phyloP scores from a whole-genome alignment of 1,140 invertebrate species.

The Eulimnadia texana region DNA sequence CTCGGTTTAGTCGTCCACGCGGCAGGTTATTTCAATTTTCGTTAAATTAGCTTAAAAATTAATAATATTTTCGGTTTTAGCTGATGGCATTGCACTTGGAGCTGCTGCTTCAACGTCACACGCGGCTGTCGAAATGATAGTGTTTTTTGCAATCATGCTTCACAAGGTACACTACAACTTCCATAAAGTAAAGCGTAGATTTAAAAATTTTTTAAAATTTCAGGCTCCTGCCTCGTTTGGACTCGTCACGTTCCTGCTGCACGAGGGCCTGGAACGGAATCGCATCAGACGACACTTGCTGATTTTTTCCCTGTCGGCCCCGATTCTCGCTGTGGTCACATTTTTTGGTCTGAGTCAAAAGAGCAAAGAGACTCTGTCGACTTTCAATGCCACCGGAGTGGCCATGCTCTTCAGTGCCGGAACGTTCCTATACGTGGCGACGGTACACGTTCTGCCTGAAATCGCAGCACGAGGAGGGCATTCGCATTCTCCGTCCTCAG shows the following conservation, averaged over 20 bases:
- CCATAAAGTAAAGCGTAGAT: neutral
- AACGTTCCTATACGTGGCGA: slow-evolving; percentile 96
- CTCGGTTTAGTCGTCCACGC: slow-evolving; percentile 94
- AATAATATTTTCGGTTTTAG: slow-evolving; percentile 31
- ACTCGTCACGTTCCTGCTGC: slow-evolving; percentile 87
- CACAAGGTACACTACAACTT: slow-evolving; percentile 57
- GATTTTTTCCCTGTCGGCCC: slow-evolving; percentile 88
- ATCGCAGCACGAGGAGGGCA: slow-evolving; percentile 42
- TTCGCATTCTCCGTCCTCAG: slow-evolving; percentile 33
- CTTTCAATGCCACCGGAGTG: slow-evolving; percentile 81
- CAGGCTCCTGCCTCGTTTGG: slow-evolving; percentile 95
- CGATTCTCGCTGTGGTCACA: slow-evolving; percentile 74
- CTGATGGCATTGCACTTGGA: slow-evolving; percentile 91
- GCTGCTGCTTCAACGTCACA: slow-evolving; percentile 89
- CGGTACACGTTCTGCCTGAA: slow-evolving; percentile 94
- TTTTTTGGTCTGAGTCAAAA: slow-evolving; percentile 83
- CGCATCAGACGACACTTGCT: slow-evolving; percentile 76
- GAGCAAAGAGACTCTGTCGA: slow-evolving; percentile 53
- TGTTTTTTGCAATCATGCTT: slow-evolving; percentile 96
- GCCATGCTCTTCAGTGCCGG: slow-evolving; percentile 98
- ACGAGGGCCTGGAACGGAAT: slow-evolving; percentile 81
- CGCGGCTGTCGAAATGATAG: slow-evolving; percentile 90
- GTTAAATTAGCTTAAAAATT: neutral
- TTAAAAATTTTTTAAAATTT: slow-evolving; percentile 19
- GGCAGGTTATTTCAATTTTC: slow-evolving; percentile 41